A percentile compares a stretch with the other conserved stretches of the same genome.
These are phyloP conservation scores for Pagetopsis macropterus DNA, from an alignment of 2,797 vertebrate species.

Conservation along the genomic window DNA sequence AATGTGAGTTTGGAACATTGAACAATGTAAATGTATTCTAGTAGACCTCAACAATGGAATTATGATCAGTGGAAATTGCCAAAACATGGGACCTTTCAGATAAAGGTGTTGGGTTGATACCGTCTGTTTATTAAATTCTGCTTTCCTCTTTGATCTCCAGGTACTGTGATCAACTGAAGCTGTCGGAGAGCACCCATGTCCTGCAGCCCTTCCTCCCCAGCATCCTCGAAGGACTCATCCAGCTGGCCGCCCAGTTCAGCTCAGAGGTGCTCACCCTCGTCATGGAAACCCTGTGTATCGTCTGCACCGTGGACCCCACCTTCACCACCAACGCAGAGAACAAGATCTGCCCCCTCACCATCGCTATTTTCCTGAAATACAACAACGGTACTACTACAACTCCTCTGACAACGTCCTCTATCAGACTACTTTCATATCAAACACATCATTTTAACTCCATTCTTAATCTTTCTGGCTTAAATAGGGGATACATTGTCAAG, in stretches of 20 bases:
- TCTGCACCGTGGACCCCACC: conserved; percentile 93
- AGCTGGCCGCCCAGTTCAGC: conserved; percentile 97
- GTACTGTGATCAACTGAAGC: conserved; percentile 98
- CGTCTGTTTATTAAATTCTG: not conserved
- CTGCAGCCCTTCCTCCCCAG: conserved; percentile 96
- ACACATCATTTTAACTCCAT: not conserved
- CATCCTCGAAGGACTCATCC: conserved; percentile 94
- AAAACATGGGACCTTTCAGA: no score
- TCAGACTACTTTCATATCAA: not conserved
- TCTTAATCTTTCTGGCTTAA: not conserved
- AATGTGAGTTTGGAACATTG: no score
- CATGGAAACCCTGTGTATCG: conserved; percentile 98
- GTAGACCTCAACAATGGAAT: no score
- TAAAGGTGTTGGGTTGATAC: not conserved
- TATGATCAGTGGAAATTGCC: no score
- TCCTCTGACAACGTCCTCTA: not conserved
- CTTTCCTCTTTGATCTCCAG: conserved; percentile 65
- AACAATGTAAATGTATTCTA: no score
- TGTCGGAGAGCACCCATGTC: conserved; percentile 94
- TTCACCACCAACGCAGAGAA: conserved; percentile 96
- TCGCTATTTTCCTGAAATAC: conserved; percentile 98
- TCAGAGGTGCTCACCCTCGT: conserved; percentile 97
- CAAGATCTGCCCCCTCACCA: conserved; percentile 98
- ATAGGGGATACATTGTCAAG: no score
- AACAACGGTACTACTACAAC: conserved; percentile 88